Conservation (phyloP, 1,140 invertebrate genomes). For the Drosophila prosaltans region DNA sequence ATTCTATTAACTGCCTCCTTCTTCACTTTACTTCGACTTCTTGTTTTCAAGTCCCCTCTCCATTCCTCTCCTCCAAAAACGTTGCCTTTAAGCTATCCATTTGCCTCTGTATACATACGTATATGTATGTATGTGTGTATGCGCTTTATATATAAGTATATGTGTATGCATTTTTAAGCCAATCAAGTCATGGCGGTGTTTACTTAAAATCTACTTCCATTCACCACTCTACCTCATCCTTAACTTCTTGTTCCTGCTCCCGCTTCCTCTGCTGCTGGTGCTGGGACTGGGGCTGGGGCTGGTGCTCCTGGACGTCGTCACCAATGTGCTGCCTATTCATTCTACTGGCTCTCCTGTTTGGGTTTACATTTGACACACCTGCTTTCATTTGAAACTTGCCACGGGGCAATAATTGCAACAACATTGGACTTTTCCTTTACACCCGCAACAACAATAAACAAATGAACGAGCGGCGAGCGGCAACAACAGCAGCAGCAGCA, state of each 20-base stretch:
- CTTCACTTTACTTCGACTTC: background rate
- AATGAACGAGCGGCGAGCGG: conserved; percentile 31
- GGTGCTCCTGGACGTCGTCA: no score
- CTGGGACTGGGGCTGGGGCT: no score
- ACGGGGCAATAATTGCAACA: conserved; percentile 70
- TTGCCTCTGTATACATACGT: conserved; percentile 22
- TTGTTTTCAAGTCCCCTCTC: conserved; percentile 15
- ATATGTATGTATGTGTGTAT: conserved; percentile 60
- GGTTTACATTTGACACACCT: conserved; percentile 81
- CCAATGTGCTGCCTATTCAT: conserved; percentile 13
- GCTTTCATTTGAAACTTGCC: conserved; percentile 77
- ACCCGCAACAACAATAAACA: conserved; percentile 65
- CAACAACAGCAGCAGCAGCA: conserved; percentile 21
- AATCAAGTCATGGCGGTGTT: conserved; percentile 67
- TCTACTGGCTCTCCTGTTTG: conserved; percentile 33
- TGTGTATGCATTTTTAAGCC: conserved; percentile 77
- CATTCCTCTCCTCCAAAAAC: background rate
- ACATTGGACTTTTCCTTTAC: conserved; percentile 49
- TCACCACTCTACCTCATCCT: background rate
- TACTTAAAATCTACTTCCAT: conserved; percentile 44
- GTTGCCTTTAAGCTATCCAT: conserved; percentile 46
- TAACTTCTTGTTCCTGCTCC: background rate
- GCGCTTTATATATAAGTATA: conserved; percentile 22
- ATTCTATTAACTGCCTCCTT: conserved; percentile 70
- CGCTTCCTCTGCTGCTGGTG: no score